Evolutionary conservation across 2,797 vertebrate species (phyloP), one percentile per base, ranked within the genome.

Genomic region (Enteromius trimaculatus): DNA sequence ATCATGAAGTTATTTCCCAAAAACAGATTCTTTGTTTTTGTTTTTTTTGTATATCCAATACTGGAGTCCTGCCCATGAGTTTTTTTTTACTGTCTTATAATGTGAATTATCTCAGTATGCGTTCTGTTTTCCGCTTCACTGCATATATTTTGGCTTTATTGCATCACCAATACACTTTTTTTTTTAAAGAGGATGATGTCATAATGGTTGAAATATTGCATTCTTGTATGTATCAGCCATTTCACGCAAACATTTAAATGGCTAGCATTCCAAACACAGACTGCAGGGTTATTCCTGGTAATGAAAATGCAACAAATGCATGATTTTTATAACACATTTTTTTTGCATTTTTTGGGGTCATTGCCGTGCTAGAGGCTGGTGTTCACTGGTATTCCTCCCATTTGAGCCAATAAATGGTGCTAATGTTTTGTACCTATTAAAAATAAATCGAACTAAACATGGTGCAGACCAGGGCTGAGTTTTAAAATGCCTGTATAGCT

Each of bases 341-440:
- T 49, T 4, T 0, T 64, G 11, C 3, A 23, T 58, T 23, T 58
- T 23, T 23, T 55, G 21, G 8, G 53, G 62, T 82, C 42, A 29
- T 86, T 83, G 80, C 79, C 76, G 53, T 85, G 37, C 84, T 53
- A 85, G 87, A 39, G 8, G 78, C 80, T 85, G 86, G 82, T 76
- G 81, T n/a, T 55, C 0, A 37, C 49, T 37, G 29, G 19, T 77
- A 60, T 81, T 44, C 84, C 13, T 83, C 87, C 82, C 31, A 89
- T 85, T 79, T 88, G 89, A 92, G 91, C 90, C 92, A 88, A 90
- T 82, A 87, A 85, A 88, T 88, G 93, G 94, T 94, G 94, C 93
- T 94, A 93, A 92, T 88, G 82, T 89, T 87, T 87, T 89, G 71
- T 88, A 87, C 81, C 85, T 82, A 81, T 79, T 79, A 77, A 74